These are phyloP conservation scores for Marmota monax DNA, from an alignment of 2,113 vertebrate genomes.

Conservation along the genomic window DNA sequence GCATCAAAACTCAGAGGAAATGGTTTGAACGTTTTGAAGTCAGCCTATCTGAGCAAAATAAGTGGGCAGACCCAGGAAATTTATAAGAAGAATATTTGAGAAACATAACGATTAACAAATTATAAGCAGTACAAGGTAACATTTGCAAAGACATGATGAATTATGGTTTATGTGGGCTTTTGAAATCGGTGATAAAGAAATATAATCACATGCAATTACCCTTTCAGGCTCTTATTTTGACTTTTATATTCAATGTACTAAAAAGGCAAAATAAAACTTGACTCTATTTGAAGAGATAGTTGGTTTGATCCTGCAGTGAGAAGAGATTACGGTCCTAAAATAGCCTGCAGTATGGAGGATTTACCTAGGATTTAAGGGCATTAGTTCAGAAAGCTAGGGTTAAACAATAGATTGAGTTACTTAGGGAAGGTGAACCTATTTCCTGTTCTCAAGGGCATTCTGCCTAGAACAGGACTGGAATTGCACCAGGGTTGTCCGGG, in stretches of 20 bases:
- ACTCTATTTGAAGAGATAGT: constrained; percentile 65
- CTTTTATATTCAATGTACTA: constrained; percentile 68
- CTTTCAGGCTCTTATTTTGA: constrained; percentile 55
- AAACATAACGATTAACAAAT: constrained; percentile 56
- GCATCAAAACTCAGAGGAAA: constrained; percentile 26
- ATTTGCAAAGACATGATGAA: constrained; percentile 52
- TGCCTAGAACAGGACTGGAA: not conserved
- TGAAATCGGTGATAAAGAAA: constrained; percentile 62
- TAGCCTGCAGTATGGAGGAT: constrained; percentile 62
- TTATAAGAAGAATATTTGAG: constrained; percentile 45
- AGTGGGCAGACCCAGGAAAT: constrained; percentile 50
- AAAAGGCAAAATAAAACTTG: constrained; percentile 67
- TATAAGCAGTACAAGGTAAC: constrained; percentile 18
- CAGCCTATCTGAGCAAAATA: not conserved
- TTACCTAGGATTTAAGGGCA: constrained; percentile 75
- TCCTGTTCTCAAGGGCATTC: constrained; percentile 72
- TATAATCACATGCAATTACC: constrained; percentile 48
- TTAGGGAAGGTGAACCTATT: constrained; percentile 67
- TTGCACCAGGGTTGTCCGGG: constrained; percentile 17
- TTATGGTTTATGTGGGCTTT: constrained; percentile 62
- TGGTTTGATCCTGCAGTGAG: constrained; percentile 64
- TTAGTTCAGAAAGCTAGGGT: constrained; percentile 76
- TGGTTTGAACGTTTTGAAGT: constrained; percentile 45
- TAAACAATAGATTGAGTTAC: constrained; percentile 76
- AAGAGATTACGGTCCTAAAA: constrained; percentile 74